Percentiles rank a stretch among this genome's conserved stretches.
These are phyloP conservation scores for Physocephala rufipes DNA, from an alignment of 2,888 invertebrate species.

Conservation along the genomic window DNA sequence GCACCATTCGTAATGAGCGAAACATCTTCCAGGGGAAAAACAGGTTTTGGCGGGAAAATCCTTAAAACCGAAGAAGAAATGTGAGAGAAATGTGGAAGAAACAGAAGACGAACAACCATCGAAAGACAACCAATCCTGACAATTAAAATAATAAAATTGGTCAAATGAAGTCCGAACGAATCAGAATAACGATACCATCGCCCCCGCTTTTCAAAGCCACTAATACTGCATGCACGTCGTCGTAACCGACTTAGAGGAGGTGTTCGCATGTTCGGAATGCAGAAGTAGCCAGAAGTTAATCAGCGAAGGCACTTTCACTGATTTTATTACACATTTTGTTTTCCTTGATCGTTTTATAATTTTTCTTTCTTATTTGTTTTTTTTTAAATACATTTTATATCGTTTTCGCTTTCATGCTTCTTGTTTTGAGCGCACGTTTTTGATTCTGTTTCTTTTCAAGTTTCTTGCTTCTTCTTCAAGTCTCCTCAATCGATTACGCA, in stretches of 20 bases:
- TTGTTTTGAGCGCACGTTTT: slow-evolving; percentile 13
- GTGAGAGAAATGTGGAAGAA: slow-evolving; percentile 5
- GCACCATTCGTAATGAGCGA: neutral
- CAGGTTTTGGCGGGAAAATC: slow-evolving; percentile 7
- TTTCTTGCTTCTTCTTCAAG: neutral
- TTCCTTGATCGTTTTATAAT: neutral
- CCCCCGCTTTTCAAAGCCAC: neutral
- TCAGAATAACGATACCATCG: neutral
- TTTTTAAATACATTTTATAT: neutral
- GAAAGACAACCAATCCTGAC: neutral
- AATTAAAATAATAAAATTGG: neutral
- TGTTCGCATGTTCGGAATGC: slow-evolving; percentile 32
- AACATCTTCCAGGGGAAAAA: neutral
- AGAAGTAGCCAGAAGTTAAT: slow-evolving; percentile 20
- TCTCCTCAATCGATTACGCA: slow-evolving; percentile 28
- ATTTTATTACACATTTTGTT: slow-evolving; percentile 44
- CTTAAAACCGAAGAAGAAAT: slow-evolving; percentile 9
- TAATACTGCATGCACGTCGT: neutral
- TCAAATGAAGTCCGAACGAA: too few species aligned
- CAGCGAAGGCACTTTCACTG: slow-evolving; percentile 54
- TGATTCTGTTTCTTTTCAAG: slow-evolving; percentile 11
- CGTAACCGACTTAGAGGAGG: neutral
- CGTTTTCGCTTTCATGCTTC: slow-evolving; percentile 1
- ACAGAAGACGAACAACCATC: neutral
- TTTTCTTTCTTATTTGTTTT: neutral